Conservation (phyloP, 2,888 invertebrate genomes). For the Drymonia ruficornis region DNA sequence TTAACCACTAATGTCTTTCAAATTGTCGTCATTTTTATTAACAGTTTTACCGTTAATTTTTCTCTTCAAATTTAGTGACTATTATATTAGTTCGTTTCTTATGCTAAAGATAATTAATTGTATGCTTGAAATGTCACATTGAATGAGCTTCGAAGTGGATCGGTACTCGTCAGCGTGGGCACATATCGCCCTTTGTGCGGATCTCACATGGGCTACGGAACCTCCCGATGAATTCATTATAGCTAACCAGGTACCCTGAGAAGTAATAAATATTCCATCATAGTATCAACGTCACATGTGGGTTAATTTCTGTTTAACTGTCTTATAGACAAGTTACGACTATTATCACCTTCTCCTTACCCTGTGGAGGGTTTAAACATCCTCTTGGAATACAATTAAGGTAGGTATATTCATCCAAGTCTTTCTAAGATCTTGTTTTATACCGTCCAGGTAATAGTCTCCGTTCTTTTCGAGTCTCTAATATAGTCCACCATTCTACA, state of each 20-base stretch:
- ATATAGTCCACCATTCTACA: no score
- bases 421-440: no score
- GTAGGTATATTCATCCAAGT: no score
- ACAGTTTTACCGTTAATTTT: slow-evolving; percentile 77
- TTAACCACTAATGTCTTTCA: slow-evolving; percentile 80
- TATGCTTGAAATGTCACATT: slow-evolving; percentile 80
- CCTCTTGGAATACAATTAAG: no score
- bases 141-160: slow-evolving; percentile 84
- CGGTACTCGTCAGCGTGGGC: slow-evolving; percentile 79
- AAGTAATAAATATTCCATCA: not conserved
- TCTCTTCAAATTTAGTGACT: slow-evolving; percentile 76
- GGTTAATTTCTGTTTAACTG: not conserved
- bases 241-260: slow-evolving; percentile 74
- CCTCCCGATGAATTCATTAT: slow-evolving; percentile 79
- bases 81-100: slow-evolving; percentile 74
- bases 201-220: slow-evolving; percentile 80
- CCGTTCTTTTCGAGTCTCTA: no score
- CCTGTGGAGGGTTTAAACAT: not conserved
- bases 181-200: slow-evolving; percentile 82
- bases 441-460: no score
- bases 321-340: not conserved
- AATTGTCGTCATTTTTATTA: slow-evolving; percentile 81
- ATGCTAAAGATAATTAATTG: slow-evolving; percentile 74
- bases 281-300: not conserved
- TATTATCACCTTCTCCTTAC: not conserved